phyloP scores from a whole-genome alignment of 1,140 invertebrate genomes.

The Diprion similis region DNA sequence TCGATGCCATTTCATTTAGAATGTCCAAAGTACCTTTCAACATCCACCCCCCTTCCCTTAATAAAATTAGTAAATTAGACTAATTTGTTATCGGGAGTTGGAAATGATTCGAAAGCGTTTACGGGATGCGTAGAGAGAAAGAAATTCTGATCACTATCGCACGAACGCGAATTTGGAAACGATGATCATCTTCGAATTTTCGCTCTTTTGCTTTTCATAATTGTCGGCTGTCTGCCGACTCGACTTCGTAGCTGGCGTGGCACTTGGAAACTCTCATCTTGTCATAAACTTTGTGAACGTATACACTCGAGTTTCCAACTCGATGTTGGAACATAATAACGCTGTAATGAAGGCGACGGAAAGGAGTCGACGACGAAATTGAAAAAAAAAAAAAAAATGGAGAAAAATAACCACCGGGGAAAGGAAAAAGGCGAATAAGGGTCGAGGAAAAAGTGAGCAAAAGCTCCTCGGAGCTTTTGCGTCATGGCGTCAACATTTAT shows the following conservation, averaged over 20 bases:
- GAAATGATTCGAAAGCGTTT: too few relatives aligned
- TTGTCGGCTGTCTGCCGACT: not conserved
- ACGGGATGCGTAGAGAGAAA: too few relatives aligned
- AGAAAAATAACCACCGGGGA: too few relatives aligned
- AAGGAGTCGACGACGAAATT: not conserved
- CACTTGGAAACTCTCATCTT: conserved; percentile 3
- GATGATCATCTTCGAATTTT: too few relatives aligned
- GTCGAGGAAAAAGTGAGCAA: not conserved
- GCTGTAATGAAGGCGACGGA: not conserved
- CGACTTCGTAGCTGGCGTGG: not conserved
- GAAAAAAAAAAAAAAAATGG: not conserved
- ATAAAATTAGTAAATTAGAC: too few relatives aligned
- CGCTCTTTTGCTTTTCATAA: not conserved
- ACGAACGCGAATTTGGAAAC: too few relatives aligned
- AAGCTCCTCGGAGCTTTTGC: not conserved
- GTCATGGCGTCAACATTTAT: not conserved
- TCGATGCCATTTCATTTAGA: too few relatives aligned
- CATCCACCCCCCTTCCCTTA: too few relatives aligned
- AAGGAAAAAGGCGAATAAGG: not conserved
- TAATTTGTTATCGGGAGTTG: too few relatives aligned
- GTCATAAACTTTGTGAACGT: conserved; percentile 1
- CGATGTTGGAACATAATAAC: conserved; percentile 2
- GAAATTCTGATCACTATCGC: too few relatives aligned
- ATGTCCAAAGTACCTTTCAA: too few relatives aligned
- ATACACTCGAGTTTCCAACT: not conserved